Conservation (phyloP, 2,797 vertebrate genomes). For the Notolepis coatsorum region DNA sequence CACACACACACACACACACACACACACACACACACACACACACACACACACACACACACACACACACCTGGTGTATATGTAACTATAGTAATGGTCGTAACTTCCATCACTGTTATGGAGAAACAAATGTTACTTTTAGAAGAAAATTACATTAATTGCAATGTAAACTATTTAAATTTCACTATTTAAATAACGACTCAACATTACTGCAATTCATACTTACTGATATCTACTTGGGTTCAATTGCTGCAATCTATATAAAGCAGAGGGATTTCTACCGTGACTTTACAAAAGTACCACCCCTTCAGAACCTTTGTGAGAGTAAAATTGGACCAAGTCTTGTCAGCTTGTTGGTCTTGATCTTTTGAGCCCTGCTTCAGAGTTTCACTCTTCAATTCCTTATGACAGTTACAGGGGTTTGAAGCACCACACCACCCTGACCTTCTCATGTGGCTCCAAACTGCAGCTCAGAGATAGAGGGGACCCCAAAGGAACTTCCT, state of each 20-base stretch:
- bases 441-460: accelerated
- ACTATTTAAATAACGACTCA: neutral
- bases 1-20: neutral
- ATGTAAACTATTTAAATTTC: neutral
- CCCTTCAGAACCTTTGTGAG: slow-evolving; percentile 31
- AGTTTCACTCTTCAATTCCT: accelerated
- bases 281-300: slow-evolving; percentile 49
- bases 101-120: slow-evolving; percentile 44
- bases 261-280: slow-evolving; percentile 3
- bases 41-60: slow-evolving; percentile 11
- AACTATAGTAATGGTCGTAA: slow-evolving; percentile 19
- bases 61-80: slow-evolving; percentile 53
- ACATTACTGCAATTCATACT: slow-evolving; percentile 47
- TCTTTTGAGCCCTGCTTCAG: no score
- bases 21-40: neutral
- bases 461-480: slow-evolving; percentile 45
- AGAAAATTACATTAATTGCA: slow-evolving; percentile 15
- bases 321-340: neutral
- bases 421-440: slow-evolving; percentile 3
- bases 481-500: slow-evolving; percentile 2
- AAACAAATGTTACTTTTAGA: slow-evolving; percentile 40
- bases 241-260: accelerated
- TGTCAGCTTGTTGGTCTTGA: neutral
- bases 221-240: slow-evolving; percentile 54
- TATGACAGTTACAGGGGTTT: accelerated